Base-by-base conservation (phyloP, 2,888 invertebrate species). In the Pristionchus maxplancki region DNA sequence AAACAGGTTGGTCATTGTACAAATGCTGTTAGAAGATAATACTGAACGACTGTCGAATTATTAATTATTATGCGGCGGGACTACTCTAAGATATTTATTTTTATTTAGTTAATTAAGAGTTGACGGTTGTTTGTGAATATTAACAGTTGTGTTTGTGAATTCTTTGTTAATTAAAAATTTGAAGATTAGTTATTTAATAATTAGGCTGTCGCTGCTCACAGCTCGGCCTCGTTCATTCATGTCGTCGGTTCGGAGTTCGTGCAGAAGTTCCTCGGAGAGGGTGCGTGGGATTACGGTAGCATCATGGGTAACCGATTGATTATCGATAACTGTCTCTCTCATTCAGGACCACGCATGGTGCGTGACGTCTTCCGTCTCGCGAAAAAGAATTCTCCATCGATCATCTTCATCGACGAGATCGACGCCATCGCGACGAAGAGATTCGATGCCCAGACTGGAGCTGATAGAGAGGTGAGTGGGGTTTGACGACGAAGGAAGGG, bases 161-260 rank as follows among this genome's bases (percentile, higher is more conserved):
- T 44, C 11, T 44, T 44, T 44, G 6, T 44, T 44, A 44, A 44
- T 9, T 44, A 44, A 44, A 44, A 9, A 44, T 9, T 9, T 44
- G 6, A 44, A n/a, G n/a, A 44, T 44, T 44, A 44, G 11, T 44
- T 44, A 44, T 9, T 44, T n/a, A 58, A 58, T 58, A 44, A 83
- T 34, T n/a, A 85, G 74, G 94, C 94, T 11, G 94, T 94, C 6
- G 94, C 94, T 28, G 91, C 94, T 24, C 94, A 93, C 84, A 94
- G 94, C 17, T 93, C 93, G 17, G 99, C 99, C 93, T 97, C 99
- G 1, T 99, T 99, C 95, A 99, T 99, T 93, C 96, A 99, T 90
- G 99, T 99, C 28, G 99, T 99, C 31, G 99, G 99, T 8, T 99
- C 98, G 0, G 99, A 99, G 95, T 99, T 99, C 95, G 99, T 99